phyloP scores from a whole-genome alignment of 2,888 invertebrate species.

The Lasius platythorax region DNA sequence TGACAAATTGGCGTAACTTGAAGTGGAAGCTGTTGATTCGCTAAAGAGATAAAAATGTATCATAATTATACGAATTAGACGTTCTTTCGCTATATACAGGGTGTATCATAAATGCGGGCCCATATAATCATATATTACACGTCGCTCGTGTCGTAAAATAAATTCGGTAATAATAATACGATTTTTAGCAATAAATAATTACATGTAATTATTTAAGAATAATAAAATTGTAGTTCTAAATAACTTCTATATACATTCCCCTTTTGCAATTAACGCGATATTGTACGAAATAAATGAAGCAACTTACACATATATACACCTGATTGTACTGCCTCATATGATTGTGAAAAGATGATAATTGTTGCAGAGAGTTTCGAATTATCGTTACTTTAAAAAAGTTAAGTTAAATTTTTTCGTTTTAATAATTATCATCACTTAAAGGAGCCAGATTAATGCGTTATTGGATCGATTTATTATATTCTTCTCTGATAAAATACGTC shows the following conservation, averaged over 20 bases:
- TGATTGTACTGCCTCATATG: background rate
- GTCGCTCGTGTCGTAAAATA: background rate
- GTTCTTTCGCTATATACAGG: background rate
- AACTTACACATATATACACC: background rate
- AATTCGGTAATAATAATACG: background rate
- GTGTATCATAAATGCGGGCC: no score
- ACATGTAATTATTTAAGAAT: background rate
- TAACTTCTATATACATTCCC: background rate
- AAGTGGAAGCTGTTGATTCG: background rate
- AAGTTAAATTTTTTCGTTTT: background rate
- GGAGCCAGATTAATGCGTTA: background rate
- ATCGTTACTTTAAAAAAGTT: background rate
- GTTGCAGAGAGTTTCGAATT: background rate
- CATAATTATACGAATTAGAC: background rate
- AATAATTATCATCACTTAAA: background rate
- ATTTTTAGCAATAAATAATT: background rate
- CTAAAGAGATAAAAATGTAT: background rate
- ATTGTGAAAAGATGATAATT: background rate
- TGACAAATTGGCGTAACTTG: slow-evolving; percentile 13
- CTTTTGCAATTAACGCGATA: background rate
- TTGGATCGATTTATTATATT: background rate
- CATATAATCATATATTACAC: background rate
- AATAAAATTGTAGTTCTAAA: background rate
- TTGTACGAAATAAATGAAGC: background rate
- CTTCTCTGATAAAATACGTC: background rate